A percentile compares a stretch with the other conserved stretches of the same genome.
phyloP scores from a whole-genome alignment of 2,113 vertebrate species.

The Sus scrofa region DNA sequence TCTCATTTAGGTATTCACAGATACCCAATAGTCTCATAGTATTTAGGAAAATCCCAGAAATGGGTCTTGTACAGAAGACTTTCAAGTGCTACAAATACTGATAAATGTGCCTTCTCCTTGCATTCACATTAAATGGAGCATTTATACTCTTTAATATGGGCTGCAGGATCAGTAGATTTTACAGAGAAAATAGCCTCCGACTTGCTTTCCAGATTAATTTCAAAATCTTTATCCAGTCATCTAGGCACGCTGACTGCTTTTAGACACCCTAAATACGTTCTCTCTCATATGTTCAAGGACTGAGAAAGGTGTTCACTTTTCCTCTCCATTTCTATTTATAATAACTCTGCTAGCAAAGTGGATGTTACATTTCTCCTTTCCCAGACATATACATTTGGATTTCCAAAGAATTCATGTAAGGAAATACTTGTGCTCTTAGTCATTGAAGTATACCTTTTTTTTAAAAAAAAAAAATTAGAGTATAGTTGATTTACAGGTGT shows the following conservation, averaged over 20 bases:
- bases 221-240: neutral
- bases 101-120: neutral
- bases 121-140: neutral
- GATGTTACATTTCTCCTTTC: neutral
- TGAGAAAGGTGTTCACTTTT: neutral
- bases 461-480: too few relatives aligned
- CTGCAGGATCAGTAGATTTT: neutral
- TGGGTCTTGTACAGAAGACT: neutral
- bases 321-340: constrained; percentile 12
- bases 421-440: constrained; percentile 38
- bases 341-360: neutral
- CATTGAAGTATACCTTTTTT: neutral
- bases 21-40: neutral
- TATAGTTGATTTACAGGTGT: too few relatives aligned
- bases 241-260: neutral
- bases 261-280: neutral
- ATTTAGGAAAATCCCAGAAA: neutral
- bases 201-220: neutral
- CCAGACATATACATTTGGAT: constrained; percentile 11
- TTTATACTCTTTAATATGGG: neutral
- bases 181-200: neutral
- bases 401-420: constrained; percentile 52
- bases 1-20: neutral
- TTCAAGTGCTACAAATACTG: neutral
- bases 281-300: neutral